phyloP scores from a whole-genome alignment of 2,888 invertebrate species.

The Ptychoptera albimana region DNA sequence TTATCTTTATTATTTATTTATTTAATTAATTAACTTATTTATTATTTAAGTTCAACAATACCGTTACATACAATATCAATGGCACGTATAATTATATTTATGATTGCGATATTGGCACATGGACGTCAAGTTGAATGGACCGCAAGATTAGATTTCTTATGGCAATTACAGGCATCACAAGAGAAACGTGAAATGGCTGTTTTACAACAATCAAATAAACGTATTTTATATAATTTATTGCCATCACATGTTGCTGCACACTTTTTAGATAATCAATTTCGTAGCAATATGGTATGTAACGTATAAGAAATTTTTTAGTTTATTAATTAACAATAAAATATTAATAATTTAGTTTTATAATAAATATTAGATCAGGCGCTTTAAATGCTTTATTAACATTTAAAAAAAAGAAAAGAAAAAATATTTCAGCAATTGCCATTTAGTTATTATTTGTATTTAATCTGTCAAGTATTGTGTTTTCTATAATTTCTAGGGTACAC shows the following conservation, averaged over 20 bases:
- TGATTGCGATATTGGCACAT: slow-evolving; percentile 69
- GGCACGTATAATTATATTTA: slow-evolving; percentile 67
- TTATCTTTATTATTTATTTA: slow-evolving; percentile 5
- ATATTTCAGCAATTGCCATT: not conserved
- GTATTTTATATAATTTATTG: slow-evolving; percentile 76
- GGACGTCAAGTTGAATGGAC: slow-evolving; percentile 81
- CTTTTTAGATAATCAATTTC: slow-evolving; percentile 78
- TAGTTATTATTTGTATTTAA: slow-evolving; percentile 13
- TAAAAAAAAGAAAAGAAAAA: no score
- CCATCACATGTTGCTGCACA: slow-evolving; percentile 86
- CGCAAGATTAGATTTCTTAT: slow-evolving; percentile 63
- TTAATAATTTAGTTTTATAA: no score
- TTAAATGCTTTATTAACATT: no score
- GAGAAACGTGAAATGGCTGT: slow-evolving; percentile 88
- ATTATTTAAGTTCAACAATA: slow-evolving; percentile 39
- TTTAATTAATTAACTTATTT: slow-evolving; percentile 8
- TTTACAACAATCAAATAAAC: slow-evolving; percentile 74
- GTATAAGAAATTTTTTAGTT: no score
- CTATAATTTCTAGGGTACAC: slow-evolving; percentile 35
- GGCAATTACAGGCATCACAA: slow-evolving; percentile 75
- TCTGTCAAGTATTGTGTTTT: slow-evolving; percentile 19
- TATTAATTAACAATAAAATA: no score
- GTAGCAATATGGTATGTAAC: slow-evolving; percentile 61
- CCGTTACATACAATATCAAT: slow-evolving; percentile 66
- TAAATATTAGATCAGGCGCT: no score